A percentile compares a stretch with the other conserved stretches of the same genome.
These are phyloP conservation scores for Montipora foliosa DNA, from an alignment of 64 coral and sea anemone species.

Conservation along the genomic window DNA sequence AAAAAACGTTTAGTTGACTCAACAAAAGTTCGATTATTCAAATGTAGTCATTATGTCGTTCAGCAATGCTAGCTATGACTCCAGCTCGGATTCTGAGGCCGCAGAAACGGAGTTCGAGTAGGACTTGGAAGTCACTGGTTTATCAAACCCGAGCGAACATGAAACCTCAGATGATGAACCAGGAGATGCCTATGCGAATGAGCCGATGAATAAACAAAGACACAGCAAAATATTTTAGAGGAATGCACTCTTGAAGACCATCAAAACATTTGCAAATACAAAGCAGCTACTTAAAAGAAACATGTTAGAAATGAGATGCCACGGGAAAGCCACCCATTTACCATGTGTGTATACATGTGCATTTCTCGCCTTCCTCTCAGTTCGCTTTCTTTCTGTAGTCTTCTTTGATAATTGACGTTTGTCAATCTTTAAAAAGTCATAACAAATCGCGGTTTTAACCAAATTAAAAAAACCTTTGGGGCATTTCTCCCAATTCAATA, in stretches of 20 bases:
- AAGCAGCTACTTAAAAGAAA: not conserved
- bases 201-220: not conserved
- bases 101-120: not conserved
- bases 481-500: too few relatives aligned
- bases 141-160: too few relatives aligned
- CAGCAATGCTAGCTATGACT: not conserved
- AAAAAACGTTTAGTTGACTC: not conserved
- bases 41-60: not conserved
- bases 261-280: not conserved
- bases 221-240: not conserved
- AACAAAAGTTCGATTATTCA: not conserved
- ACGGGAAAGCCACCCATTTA: not conserved
- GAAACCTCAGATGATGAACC: too few relatives aligned
- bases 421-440: too few relatives aligned
- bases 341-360: not conserved
- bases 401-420: too few relatives aligned
- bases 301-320: not conserved
- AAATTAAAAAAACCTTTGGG: too few relatives aligned
- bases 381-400: not conserved
- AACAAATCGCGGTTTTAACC: too few relatives aligned
- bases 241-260: not conserved
- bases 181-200: too few relatives aligned
- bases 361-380: constrained; percentile 30
- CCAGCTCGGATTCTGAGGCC: not conserved
- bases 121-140: too few relatives aligned